A percentile compares a stretch with the other conserved stretches of the same genome.
Conservation (phyloP, 2,113 vertebrate species). For the Pangasianodon gigas region DNA sequence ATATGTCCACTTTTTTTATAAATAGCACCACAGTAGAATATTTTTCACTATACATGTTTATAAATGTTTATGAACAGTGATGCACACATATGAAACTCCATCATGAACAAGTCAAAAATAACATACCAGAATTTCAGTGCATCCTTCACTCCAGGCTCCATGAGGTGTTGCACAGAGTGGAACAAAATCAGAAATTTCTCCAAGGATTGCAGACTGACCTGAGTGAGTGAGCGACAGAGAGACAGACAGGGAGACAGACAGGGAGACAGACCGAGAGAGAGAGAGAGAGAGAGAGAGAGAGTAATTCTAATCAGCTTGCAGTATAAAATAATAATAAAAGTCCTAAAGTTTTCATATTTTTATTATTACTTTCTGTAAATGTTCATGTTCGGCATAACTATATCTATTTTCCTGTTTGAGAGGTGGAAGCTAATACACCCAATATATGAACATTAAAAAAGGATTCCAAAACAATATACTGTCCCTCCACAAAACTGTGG, state of each 20-base stretch:
- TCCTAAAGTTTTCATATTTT: background rate
- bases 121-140: constrained; percentile 76
- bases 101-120: background rate
- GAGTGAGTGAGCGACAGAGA: constrained; percentile 31
- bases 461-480: background rate
- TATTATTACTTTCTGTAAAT: background rate
- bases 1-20: background rate
- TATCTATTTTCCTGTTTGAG: too few species aligned
- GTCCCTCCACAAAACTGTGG: too few species aligned
- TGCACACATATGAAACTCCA: background rate
- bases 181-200: constrained; percentile 79
- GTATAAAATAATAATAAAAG: background rate
- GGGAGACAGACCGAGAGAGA: background rate
- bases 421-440: background rate
- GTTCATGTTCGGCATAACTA: background rate
- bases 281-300: background rate
- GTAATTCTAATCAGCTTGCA: background rate
- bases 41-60: background rate
- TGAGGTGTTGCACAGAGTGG: constrained; percentile 72
- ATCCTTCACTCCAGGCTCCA: constrained; percentile 63
- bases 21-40: background rate
- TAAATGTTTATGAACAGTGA: background rate
- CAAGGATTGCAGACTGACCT: constrained; percentile 77
- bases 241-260: background rate
- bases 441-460: background rate